Base-by-base conservation (phyloP, 2,888 invertebrate genomes). In the Cenopis cana region DNA sequence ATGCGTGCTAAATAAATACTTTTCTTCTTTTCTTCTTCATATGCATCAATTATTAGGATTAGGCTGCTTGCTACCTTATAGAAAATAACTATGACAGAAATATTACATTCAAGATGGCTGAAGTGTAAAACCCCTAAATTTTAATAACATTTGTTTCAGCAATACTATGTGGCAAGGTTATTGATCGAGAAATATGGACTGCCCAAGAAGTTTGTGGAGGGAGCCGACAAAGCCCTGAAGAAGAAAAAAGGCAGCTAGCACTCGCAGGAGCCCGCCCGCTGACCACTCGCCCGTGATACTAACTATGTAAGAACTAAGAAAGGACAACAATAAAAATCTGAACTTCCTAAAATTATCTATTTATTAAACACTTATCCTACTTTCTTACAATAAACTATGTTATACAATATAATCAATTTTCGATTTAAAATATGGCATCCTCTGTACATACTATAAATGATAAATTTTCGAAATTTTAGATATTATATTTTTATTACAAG, bases 101-200 rank as follows among this genome's bases (percentile, higher is more conserved):
- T 24, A 24, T 24, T 24, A 4, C 1, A 24, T 24, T 24, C n/a
- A 24, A 3, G 24, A 4, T 24, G 24, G 24, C 2, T 24, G 2
- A 24, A 24, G 24, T 24, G 4, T 24, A 1, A 24, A 24, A 24
- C 24, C 24, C 24, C 24, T 24, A 24, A 24, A 24, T 24, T 8
- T 6, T 33, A 8, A 33, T 33, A 33, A 33, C 72, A 33, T 62
- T 76, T 75, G 72, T 71, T 89, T 89, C 91, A 94, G 93, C 93
- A 92, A 56, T 83, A 92, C 76, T 93, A 89, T 73, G 79, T 94
- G 65, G 93, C 94, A 2, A 93, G 92, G 75, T 83, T 91, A 72
- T 85, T 96, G 89, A 82, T 94, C 94, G 97, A 96, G 79, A 96
- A 96, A 83, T 97, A 97, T 85, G 95, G 95, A 73, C 94, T 98